Evolutionary conservation across 2,113 vertebrate species (phyloP).

Genomic region (Nerophis lumbriciformis): DNA sequence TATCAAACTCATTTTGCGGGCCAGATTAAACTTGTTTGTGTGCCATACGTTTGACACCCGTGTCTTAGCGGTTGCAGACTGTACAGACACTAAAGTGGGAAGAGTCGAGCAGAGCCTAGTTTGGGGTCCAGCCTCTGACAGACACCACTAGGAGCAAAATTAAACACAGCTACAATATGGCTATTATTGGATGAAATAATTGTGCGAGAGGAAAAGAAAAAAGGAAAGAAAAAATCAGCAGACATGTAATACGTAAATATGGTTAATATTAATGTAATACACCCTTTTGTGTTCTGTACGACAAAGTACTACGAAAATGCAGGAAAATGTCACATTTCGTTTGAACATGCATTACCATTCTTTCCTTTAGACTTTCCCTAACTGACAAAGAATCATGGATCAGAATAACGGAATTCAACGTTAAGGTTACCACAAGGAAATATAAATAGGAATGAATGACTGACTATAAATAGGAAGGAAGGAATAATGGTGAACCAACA

Average conservation of each 20-base stretch:
- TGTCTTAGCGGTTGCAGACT: neutral
- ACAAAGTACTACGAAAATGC: conserved; percentile 58
- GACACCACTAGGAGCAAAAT: conserved; percentile 36
- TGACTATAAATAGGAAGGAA: conserved; percentile 36
- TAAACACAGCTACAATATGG: conserved; percentile 41
- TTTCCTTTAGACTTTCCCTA: conserved; percentile 48
- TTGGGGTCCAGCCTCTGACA: conserved; percentile 26
- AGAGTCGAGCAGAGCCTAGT: conserved; percentile 28
- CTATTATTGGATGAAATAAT: conserved; percentile 35
- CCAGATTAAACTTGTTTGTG: too few species aligned
- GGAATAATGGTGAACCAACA: conserved; percentile 24
- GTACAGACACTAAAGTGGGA: conserved; percentile 12
- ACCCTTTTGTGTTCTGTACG: conserved; percentile 20
- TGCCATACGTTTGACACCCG: too few species aligned
- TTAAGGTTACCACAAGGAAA: conserved; percentile 23
- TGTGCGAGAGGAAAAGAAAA: conserved; percentile 4
- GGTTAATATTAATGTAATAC: conserved; percentile 19
- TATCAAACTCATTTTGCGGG: too few species aligned
- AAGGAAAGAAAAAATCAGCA: conserved; percentile 18
- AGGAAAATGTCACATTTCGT: conserved; percentile 43
- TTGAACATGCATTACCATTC: conserved; percentile 27
- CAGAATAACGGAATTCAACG: conserved; percentile 25
- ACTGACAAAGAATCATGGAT: conserved; percentile 20
- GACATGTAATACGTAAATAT: neutral
- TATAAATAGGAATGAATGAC: conserved; percentile 37